phyloP scores from a whole-genome alignment of 2,888 invertebrate species.

The Ormyrus labotus region DNA sequence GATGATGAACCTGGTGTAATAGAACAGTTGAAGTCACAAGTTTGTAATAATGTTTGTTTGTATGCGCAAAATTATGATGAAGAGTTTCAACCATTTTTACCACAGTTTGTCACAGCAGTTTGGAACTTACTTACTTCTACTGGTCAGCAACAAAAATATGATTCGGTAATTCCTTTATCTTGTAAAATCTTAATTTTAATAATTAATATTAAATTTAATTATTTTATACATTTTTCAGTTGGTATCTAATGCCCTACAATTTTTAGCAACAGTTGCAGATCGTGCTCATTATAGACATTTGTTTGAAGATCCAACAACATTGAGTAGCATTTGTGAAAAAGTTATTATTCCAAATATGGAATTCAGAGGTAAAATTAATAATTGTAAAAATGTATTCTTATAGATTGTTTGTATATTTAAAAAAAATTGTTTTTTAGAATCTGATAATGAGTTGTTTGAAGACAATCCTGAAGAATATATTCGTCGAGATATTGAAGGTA shows the following conservation, averaged over 20 bases:
- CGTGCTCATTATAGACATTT: constrained; percentile 90
- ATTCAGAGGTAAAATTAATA: constrained; percentile 84
- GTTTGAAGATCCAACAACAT: constrained; percentile 91
- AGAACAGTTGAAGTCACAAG: constrained; percentile 94
- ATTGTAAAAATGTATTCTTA: neutral
- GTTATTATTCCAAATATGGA: constrained; percentile 99
- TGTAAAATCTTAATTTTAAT: constrained; percentile 10
- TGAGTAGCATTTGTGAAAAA: constrained; percentile 96
- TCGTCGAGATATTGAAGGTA: constrained; percentile 97
- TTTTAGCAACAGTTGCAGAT: constrained; percentile 95
- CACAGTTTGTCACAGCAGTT: constrained; percentile 94
- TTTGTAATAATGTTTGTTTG: constrained; percentile 95
- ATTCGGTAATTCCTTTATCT: constrained; percentile 81
- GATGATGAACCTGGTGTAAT: constrained; percentile 92
- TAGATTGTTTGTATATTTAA: neutral
- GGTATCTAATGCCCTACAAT: constrained; percentile 96
- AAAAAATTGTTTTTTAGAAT: constrained; percentile 77
- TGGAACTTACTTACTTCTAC: constrained; percentile 94
- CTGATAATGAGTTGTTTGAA: constrained; percentile 97
- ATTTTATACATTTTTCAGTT: constrained; percentile 78
- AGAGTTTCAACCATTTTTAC: constrained; percentile 93
- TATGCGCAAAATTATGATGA: constrained; percentile 99
- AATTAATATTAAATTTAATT: constrained; percentile 27
- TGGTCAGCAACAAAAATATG: constrained; percentile 91
- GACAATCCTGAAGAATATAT: constrained; percentile 99